Evolutionary conservation across 2,797 vertebrate genomes (phyloP).

Genomic region (Xenops minutus): DNA sequence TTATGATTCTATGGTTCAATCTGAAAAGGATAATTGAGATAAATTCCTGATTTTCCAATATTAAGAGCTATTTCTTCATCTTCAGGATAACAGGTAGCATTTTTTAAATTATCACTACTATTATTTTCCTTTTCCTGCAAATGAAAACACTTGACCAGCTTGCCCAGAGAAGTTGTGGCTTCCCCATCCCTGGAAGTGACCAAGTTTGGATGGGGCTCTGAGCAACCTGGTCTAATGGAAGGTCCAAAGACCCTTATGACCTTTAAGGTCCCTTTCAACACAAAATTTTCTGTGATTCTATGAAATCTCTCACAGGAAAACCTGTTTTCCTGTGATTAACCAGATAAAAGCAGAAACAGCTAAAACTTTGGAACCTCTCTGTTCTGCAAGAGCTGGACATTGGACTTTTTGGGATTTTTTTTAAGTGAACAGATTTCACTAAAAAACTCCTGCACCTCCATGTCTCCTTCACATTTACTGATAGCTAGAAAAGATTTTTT

Average conservation of each 20-base stretch:
- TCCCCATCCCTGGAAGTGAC: neutral
- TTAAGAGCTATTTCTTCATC: neutral
- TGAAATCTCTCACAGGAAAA: neutral
- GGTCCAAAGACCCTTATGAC: neutral
- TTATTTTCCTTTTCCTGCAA: neutral
- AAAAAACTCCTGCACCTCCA: accelerated
- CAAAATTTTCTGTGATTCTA: neutral
- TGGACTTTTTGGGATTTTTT: neutral
- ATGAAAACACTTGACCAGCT: accelerated
- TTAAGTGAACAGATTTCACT: neutral
- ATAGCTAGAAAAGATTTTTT: neutral
- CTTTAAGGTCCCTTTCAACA: neutral
- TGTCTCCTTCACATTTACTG: neutral
- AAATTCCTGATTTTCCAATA: neutral
- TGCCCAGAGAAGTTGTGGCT: neutral
- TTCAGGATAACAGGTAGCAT: neutral
- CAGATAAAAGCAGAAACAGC: neutral
- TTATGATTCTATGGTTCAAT: neutral
- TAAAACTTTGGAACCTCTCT: neutral
- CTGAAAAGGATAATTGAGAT: neutral
- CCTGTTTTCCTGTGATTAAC: neutral
- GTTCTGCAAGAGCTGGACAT: neutral
- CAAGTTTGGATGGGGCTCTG: neutral
- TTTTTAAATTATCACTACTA: neutral
- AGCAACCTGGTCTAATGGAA: neutral